Conservation (phyloP, 35 echinoderm and acorn worm species). For the Acanthaster planci region DNA sequence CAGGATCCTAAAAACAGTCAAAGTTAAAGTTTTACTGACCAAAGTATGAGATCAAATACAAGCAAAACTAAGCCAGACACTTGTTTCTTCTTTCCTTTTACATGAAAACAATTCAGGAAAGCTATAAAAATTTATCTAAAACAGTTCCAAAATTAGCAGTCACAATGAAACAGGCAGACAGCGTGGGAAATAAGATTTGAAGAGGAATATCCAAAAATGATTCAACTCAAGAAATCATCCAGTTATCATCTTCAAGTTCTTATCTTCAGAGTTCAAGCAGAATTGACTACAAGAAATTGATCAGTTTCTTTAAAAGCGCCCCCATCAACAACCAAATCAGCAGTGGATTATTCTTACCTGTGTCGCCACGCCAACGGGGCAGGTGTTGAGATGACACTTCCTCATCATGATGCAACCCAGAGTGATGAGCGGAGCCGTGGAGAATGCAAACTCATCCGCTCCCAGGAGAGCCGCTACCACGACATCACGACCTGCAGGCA, state of each 20-base stretch:
- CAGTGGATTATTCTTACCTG: conserved; percentile 49
- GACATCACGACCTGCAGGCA: conserved; percentile 85
- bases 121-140: too few species aligned
- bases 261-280: too few species aligned
- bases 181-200: too few species aligned
- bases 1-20: conserved; percentile 80
- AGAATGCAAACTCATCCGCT: conserved; percentile 98
- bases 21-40: background rate
- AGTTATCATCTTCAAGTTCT: too few species aligned
- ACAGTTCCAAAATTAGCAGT: too few species aligned
- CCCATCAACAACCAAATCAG: background rate
- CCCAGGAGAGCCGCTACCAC: conserved; percentile 89
- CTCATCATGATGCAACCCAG: conserved; percentile 98
- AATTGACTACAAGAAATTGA: background rate
- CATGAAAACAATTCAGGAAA: too few species aligned
- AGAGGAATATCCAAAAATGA: too few species aligned
- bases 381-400: conserved; percentile 98
- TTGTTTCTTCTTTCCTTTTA: too few species aligned
- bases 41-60: too few species aligned
- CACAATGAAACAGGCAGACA: too few species aligned
- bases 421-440: conserved; percentile 85
- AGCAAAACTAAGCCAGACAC: too few species aligned
- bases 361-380: conserved; percentile 95
- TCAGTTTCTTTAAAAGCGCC: background rate
- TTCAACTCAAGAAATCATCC: too few species aligned